phyloP scores from a whole-genome alignment of 1,140 invertebrate species.

The Drosophila ercepeae region DNA sequence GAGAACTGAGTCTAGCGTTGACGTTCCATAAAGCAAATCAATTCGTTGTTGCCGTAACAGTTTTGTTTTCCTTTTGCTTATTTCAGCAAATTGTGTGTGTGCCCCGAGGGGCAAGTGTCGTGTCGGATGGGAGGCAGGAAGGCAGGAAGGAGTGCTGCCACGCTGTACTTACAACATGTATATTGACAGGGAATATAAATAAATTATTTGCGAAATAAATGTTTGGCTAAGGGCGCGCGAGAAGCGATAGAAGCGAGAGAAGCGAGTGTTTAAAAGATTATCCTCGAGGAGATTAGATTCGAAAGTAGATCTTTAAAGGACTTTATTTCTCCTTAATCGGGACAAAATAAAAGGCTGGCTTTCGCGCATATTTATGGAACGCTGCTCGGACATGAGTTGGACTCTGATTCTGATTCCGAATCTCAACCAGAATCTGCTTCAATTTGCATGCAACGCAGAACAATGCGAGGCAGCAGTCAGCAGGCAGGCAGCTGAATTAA shows the following conservation, averaged over 20 bases:
- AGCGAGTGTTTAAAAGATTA: constrained; percentile 23
- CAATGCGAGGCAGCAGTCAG: constrained; percentile 47
- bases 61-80: constrained; percentile 57
- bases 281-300: constrained; percentile 16
- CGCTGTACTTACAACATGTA: constrained; percentile 54
- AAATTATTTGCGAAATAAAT: constrained; percentile 79
- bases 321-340: no score
- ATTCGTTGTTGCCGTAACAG: constrained; percentile 56
- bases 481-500: constrained; percentile 32
- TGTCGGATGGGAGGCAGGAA: background rate
- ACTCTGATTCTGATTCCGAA: background rate
- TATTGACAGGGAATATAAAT: constrained; percentile 76
- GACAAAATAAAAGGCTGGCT: no score
- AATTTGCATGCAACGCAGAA: constrained; percentile 75
- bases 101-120: constrained; percentile 47
- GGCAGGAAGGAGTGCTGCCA: background rate
- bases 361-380: constrained; percentile 58
- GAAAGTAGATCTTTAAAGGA: no score
- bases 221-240: constrained; percentile 55
- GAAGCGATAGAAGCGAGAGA: no score
- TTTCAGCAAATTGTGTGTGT: constrained; percentile 70
- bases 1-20: constrained; percentile 47
- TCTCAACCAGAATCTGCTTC: constrained; percentile 1
- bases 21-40: constrained; percentile 76
- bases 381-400: constrained; percentile 49